A percentile compares a stretch with the other conserved stretches of the same genome.
phyloP scores from a whole-genome alignment of 2,113 vertebrate genomes.

The Neopipo cinnamomea region DNA sequence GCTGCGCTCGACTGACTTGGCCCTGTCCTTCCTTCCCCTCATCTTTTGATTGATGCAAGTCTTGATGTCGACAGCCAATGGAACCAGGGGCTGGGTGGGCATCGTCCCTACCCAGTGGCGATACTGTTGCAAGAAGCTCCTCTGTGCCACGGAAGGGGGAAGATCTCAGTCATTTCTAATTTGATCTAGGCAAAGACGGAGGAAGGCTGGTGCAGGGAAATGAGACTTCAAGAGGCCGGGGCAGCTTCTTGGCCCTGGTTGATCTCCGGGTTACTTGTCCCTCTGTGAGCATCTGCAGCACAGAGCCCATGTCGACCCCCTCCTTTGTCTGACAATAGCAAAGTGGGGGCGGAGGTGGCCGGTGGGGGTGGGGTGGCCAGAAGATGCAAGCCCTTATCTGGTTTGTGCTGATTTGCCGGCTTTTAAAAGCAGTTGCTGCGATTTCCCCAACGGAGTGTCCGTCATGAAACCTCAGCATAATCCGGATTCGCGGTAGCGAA shows the following conservation, averaged over 20 bases:
- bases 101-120: neutral
- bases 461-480: neutral
- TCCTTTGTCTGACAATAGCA: constrained; percentile 1
- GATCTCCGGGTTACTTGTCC: neutral
- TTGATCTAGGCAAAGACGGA: neutral
- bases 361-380: neutral
- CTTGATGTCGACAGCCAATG: neutral
- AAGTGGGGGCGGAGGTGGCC: neutral
- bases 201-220: neutral
- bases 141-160: neutral
- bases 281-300: constrained; percentile 11
- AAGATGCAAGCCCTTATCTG: neutral
- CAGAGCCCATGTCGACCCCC: neutral
- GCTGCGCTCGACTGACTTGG: neutral
- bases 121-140: neutral
- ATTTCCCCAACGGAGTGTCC: neutral
- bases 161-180: neutral
- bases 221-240: neutral
- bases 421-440: neutral
- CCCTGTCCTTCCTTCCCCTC: neutral
- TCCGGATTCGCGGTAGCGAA: neutral
- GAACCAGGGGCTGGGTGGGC: neutral
- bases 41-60: neutral
- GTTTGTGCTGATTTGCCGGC: neutral
- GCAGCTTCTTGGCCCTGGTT: neutral